Evolutionary conservation across 2,797 vertebrate genomes (phyloP), one percentile per base, ranked within the genome.

Genomic region (Cheirogaleus major): DNA sequence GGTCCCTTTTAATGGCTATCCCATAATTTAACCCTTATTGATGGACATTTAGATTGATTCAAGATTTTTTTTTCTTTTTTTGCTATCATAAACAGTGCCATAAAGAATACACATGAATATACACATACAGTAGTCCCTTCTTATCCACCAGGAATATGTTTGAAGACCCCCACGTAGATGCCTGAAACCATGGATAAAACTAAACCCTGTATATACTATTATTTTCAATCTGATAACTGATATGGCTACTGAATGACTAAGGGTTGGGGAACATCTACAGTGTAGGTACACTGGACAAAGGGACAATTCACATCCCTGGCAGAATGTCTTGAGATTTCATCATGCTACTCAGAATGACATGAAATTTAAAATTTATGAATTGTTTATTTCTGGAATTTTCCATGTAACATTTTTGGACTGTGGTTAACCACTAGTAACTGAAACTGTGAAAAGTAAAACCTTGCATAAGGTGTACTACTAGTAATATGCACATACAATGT

Each of bases 1-100:
- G 43, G 23, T 69, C 89, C 59, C 9, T 55, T 61, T 69, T 70
- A 59, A 89, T 88, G 35, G 8, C 45, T 87, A 15, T 88, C 90
- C 67, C 50, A 61, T 70, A 65, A 81, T 61, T 84, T 84, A 95
- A 73, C n/a, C 11, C 41, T 86, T 93, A 32, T 65, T 50, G 76
- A 88, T 91, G 18, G 9, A 78, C n/a, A 85, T 84, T 89, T 83
- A 91, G 41, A 5, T 82, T 88, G 55, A 48, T 80, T 93, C 50
- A 83, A 17, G 27, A 32, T 78, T 43, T 41, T 84, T 32, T 45
- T 32, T 45, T 52, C 22, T 43, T 41, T 52, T 72, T 89, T 83
- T 52, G 17, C 81, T 92, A 55, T 82, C n/a, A 63, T 48, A 92
- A 85, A 43, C 35, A 93, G 9, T 95, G 55, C n/a, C 67, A 20